Base-by-base conservation (phyloP, 2,888 invertebrate species). In the Drosophila diplacantha region DNA sequence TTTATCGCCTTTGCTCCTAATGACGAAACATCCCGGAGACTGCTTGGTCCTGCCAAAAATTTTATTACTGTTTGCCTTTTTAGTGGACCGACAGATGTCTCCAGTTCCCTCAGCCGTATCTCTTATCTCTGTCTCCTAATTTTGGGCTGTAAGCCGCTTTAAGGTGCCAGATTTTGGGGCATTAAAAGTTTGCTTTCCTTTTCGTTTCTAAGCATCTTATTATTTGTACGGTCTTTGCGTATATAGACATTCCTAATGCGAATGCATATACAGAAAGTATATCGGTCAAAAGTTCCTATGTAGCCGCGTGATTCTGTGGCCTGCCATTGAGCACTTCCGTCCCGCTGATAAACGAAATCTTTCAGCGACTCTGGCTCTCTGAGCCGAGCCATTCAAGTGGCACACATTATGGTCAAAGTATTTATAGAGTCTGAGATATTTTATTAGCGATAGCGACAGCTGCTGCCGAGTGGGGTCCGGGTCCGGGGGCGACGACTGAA, bases 311-410 rank as follows among this genome's bases (percentile, higher is more conserved):
- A 38, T 26, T 38, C 47, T 34, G 39, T 43, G 50, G 60, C 43
- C 14, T 62, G 81, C 64, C 83, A 79, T 83, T 83, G 80, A 69
- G 73, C 60, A 69, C 67, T 81, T 81, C 83, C 80, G 81, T 58
- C 54, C 18, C 32, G 71, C 72, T 71, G 81, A 81, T 83, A 81
- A 81, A 69, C 51, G 74, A 67, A 79, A 75, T 79, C 78, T 69
- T 70, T 66, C 56, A 68, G 62, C 51, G 52, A 44, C 41, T 41
- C 43, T 39, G 43, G 16, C 31, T 47, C 14, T 49, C 54, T 29
- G 54, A 35, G 35, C 41, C 32, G 18, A 37, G 60, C 37, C 73
- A 69, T 67, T 77, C 75, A 70, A 70, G 72, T 80, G 77, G 73
- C 80, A 80, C 61, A 79, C 59, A 75, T 59, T 53, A 46, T 57